Evolutionary conservation across 2,888 invertebrate species (phyloP), one percentile per base, ranked within the genome.

Genomic region (Cerastis leucographa): DNA sequence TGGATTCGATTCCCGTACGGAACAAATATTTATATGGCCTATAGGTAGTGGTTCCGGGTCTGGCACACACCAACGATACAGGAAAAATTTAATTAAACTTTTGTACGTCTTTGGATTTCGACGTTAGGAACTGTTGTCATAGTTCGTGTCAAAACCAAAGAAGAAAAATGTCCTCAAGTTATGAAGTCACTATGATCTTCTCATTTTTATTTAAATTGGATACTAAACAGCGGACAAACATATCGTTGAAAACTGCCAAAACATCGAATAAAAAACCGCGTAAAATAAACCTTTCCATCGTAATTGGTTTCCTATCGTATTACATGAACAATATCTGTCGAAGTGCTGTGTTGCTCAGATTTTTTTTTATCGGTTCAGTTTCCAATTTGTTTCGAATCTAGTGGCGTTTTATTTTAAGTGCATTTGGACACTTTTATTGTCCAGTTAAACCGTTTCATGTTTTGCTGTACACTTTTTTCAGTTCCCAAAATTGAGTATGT

Each of bases 381-480:
- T 85, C 72, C 85, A 85, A 83, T 83, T 83, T 59, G 76, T 81
- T 83, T 72, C 81, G 85, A 76, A 76, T 76, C 49, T 64, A 56
- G 56, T 59, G 62, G 29, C 46, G 71, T 76, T 85, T 75, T 70
- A 70, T 76, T 84, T 82, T 82, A 70, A 49, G 42, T 11, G 56
- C 44, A 35, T 49, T 84, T 42, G 71, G 44, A 59, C 54, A 70
- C 42, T 70, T 61, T 79, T 74, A 67, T 83, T 71, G 74, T 44
- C 8, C 17, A 68, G 54, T 40, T 22, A 71, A 66, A 35, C 3
- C 59, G 51, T 62, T 67, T 22, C 56, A 40, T 64, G 35, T 64
- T 66, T 44, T 6, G 22, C 25, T 68, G 14, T 54, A 12, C 35
- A 49, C 7, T 35, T 59, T 44, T 69, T 66, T 59, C 8, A 22